A percentile compares a stretch with the other conserved stretches of the same genome.
phyloP scores from a whole-genome alignment of 2,113 vertebrate genomes.

The Sander vitreus region DNA sequence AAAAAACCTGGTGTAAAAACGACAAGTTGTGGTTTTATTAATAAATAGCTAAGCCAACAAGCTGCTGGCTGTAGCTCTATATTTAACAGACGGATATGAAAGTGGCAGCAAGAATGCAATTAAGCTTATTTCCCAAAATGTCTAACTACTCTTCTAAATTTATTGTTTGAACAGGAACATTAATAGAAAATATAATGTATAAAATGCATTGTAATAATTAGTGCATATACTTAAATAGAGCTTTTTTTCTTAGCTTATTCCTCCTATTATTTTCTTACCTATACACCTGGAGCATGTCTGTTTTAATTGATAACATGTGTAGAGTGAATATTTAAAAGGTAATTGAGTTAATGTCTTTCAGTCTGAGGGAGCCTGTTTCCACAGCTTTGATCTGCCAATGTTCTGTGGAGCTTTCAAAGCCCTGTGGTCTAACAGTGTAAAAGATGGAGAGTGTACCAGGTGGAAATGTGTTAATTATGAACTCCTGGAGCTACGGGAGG shows the following conservation, averaged over 20 bases:
- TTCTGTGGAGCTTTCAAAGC: slow-evolving; percentile 54
- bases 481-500: slow-evolving; percentile 59
- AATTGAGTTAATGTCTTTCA: slow-evolving; percentile 70
- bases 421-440: slow-evolving; percentile 26
- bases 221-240: background rate
- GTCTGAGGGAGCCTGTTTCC: slow-evolving; percentile 44
- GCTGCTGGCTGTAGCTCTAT: background rate
- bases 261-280: slow-evolving; percentile 24
- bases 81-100: background rate
- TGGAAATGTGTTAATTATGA: slow-evolving; percentile 75
- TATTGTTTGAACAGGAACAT: too few relatives aligned
- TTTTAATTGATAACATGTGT: slow-evolving; percentile 70
- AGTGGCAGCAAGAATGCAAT: background rate
- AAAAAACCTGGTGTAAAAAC: background rate
- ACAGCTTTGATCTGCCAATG: slow-evolving; percentile 74
- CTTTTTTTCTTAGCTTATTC: background rate
- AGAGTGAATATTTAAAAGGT: slow-evolving; percentile 67
- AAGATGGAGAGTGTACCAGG: slow-evolving; percentile 58
- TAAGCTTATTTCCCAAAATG: background rate
- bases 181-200: background rate
- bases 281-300: slow-evolving; percentile 32
- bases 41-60: background rate
- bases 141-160: too few relatives aligned
- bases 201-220: slow-evolving; percentile 14
- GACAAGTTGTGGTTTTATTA: background rate